phyloP scores from a whole-genome alignment of 1,140 invertebrate species.

The Rhopalosiphum padi region DNA sequence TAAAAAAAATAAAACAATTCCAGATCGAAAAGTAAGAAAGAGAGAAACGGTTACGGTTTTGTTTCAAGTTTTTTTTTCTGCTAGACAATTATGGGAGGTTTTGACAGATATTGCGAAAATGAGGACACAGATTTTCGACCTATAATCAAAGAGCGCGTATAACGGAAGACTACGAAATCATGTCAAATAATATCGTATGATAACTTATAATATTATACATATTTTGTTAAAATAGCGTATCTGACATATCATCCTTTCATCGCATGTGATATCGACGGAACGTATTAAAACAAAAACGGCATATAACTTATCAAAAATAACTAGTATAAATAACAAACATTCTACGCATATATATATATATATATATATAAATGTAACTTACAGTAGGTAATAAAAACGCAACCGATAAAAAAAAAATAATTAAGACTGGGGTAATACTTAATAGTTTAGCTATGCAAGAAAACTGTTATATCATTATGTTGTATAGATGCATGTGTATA shows the following conservation, averaged over 20 bases:
- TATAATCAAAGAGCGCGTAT: not conserved
- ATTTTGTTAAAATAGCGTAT: not conserved
- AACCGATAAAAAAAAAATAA: not conserved
- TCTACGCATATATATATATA: not conserved
- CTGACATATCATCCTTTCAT: not conserved
- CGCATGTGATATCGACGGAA: conserved; percentile 7
- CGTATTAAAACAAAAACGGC: not conserved
- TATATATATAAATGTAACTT: too few relatives aligned
- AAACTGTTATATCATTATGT: not conserved
- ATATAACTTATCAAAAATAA: not conserved
- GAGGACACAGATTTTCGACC: not conserved
- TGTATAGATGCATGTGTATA: not conserved
- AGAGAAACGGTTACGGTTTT: not conserved
- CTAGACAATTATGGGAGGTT: not conserved
- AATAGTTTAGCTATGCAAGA: not conserved
- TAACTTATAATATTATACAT: not conserved
- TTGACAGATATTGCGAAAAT: not conserved
- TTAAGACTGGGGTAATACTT: not conserved
- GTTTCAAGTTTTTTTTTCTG: not conserved
- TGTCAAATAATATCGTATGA: not conserved
- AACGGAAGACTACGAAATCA: conserved; percentile 21
- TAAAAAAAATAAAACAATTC: conserved; percentile 6
- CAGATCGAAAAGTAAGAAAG: not conserved
- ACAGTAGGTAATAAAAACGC: not conserved
- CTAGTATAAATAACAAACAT: not conserved